These are phyloP conservation scores for Epinotia brunnichana DNA, from an alignment of 2,888 invertebrate genomes.

Conservation along the genomic window DNA sequence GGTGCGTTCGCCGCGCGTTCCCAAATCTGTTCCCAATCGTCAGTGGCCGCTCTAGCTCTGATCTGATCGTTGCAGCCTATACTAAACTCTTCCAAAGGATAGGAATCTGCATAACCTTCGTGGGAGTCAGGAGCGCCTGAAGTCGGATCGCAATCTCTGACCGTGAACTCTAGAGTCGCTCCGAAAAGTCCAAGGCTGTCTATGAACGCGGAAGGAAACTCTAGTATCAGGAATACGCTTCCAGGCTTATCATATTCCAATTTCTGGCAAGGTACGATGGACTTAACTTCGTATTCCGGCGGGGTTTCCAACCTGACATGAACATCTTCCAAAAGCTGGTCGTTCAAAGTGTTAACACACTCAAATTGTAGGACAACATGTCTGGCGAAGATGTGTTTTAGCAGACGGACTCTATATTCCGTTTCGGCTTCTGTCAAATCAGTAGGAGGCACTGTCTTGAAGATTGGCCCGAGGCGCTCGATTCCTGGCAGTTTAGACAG, in stretches of 20 bases:
- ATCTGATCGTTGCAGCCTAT: constrained; percentile 75
- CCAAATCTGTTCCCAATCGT: constrained; percentile 88
- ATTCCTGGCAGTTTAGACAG: constrained; percentile 92
- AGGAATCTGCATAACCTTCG: constrained; percentile 98
- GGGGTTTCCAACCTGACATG: constrained; percentile 93
- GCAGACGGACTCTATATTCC: constrained; percentile 95
- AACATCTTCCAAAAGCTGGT: constrained; percentile 97
- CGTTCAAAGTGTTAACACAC: constrained; percentile 97
- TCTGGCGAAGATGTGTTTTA: constrained; percentile 95
- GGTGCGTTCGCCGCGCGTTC: constrained; percentile 87
- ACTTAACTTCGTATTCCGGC: constrained; percentile 89
- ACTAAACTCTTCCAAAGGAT: constrained; percentile 93
- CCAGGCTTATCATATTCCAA: constrained; percentile 94
- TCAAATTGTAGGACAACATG: constrained; percentile 98
- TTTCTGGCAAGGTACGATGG: constrained; percentile 88
- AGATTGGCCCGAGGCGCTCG: constrained; percentile 92
- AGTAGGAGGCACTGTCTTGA: constrained; percentile 92
- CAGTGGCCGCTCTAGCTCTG: constrained; percentile 61
- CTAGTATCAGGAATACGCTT: constrained; percentile 92
- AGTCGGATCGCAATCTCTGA: constrained; percentile 97
- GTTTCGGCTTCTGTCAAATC: constrained; percentile 99
- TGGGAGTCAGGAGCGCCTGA: constrained; percentile 97
- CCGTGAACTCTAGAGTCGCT: constrained; percentile 95
- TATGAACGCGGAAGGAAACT: constrained; percentile 81
- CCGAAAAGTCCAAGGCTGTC: constrained; percentile 92